Evolutionary conservation across 2,888 invertebrate genomes (phyloP), one percentile per base, ranked within the genome.

Genomic region (Chaetogeoica ovagalla): DNA sequence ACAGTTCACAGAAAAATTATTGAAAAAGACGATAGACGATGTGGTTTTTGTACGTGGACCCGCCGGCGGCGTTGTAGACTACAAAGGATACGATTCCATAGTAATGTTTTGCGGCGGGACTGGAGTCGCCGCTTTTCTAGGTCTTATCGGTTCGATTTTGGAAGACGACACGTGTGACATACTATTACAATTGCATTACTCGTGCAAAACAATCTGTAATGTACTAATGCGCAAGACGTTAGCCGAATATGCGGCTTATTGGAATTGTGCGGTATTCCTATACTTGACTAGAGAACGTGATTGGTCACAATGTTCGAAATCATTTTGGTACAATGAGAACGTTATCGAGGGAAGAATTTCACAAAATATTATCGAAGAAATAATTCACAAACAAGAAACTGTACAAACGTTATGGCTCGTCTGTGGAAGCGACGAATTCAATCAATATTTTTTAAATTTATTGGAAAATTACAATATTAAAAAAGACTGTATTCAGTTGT

Each of bases 201-300:
- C 92, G 84, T 91, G 91, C 85, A 86, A 87, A 83, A 87, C 87
- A 83, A 85, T 89, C 72, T 85, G 89, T 11, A 88, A 89, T 82
- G 89, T 93, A 82, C 87, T 91, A 81, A 88, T 94, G 79, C 88
- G 91, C 82, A 86, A 90, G 13, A 88, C 90, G 82, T 85, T 94
- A 19, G 88, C 90, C 83, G 86, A 87, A 15, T 90, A 89, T 83
- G 87, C 87, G 52, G 86, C 87, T 43, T 91, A 88, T 86, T 94
- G 94, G 94, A 94, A 94, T 87, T 94, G 94, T 85, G 87, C 86
- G n/a, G 90, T 90, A 83, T 87, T 87, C 63, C 87, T 92, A 83
- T 92, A 82, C 70, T 59, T 83, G 21, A 82, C 82, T 0, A 68
- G 74, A 15, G 82, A 83, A 62, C 23, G 17, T 15, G 23, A 72